These are phyloP conservation scores for Oryzias javanicus DNA, from an alignment of 2,113 vertebrate species.

Conservation along the genomic window DNA sequence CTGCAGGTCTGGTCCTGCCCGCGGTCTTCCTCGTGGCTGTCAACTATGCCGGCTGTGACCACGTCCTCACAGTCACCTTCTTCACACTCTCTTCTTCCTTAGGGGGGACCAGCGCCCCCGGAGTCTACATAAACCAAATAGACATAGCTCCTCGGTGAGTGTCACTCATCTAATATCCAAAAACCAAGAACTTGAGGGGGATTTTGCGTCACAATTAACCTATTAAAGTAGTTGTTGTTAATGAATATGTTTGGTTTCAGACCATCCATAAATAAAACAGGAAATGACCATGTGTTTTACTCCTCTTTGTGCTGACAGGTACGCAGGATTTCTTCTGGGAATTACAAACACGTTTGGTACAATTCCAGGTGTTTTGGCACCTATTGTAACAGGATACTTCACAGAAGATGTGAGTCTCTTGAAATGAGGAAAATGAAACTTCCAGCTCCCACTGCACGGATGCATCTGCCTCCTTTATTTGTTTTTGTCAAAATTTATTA, in stretches of 20 bases:
- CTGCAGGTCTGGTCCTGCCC: conserved; percentile 66
- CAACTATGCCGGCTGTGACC: conserved; percentile 67
- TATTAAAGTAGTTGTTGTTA: no score
- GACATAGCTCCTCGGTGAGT: conserved; percentile 81
- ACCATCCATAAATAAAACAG: no score
- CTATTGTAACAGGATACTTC: conserved; percentile 71
- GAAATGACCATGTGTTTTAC: neutral
- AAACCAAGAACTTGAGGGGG: no score
- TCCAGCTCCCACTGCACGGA: neutral
- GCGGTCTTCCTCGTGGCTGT: conserved; percentile 67
- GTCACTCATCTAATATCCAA: no score
- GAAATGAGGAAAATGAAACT: neutral
- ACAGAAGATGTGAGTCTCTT: conserved; percentile 69
- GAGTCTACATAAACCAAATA: conserved; percentile 81
- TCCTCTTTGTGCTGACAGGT: conserved; percentile 39
- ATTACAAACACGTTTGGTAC: conserved; percentile 80
- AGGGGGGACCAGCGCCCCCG: conserved; percentile 63
- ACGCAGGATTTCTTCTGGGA: conserved; percentile 76
- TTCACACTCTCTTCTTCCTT: conserved; percentile 67
- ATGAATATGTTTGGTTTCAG: no score
- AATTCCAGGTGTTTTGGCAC: conserved; percentile 72
- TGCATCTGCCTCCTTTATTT: neutral
- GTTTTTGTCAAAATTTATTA: no score
- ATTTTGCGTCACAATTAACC: no score
- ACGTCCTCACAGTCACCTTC: conserved; percentile 66